phyloP scores from a whole-genome alignment of 2,888 invertebrate species.

The Mechanitis mazaeus region DNA sequence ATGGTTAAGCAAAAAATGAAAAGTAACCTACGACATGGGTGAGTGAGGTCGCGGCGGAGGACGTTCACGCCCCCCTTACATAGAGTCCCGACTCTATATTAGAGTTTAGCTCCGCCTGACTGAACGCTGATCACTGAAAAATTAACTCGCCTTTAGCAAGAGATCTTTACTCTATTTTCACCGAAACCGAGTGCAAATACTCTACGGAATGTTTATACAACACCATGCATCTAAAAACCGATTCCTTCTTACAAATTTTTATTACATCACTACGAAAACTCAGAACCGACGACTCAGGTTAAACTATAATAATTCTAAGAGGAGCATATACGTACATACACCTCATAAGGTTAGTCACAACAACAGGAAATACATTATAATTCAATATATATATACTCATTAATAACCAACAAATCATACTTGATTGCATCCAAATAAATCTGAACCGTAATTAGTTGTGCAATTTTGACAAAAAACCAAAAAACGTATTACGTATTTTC shows the following conservation, averaged over 20 bases:
- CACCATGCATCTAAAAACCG: constrained; percentile 15
- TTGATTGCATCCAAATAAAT: constrained; percentile 12
- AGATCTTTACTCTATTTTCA: constrained; percentile 46
- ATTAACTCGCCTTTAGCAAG: constrained; percentile 63
- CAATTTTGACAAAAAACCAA: not conserved
- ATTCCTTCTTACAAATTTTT: not conserved
- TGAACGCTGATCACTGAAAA: constrained; percentile 73
- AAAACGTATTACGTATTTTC: constrained; percentile 7
- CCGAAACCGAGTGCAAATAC: constrained; percentile 53
- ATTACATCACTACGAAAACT: not conserved
- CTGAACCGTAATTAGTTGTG: not conserved
- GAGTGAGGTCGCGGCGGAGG: constrained; percentile 69
- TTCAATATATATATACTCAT: not conserved
- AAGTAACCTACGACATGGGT: constrained; percentile 69
- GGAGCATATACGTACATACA: not conserved
- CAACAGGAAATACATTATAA: not conserved
- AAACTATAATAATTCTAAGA: constrained; percentile 6
- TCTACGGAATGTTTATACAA: constrained; percentile 16
- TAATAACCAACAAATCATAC: not conserved
- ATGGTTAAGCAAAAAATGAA: constrained; percentile 53
- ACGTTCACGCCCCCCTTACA: constrained; percentile 56
- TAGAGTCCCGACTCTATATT: constrained; percentile 57
- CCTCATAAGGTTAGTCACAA: constrained; percentile 6
- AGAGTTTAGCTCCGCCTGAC: constrained; percentile 70
- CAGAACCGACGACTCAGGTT: not conserved